A percentile compares a stretch with the other conserved stretches of the same genome.
Evolutionary conservation across 2,113 vertebrate genomes (phyloP).

Genomic region (Chlorodrepanis virens): DNA sequence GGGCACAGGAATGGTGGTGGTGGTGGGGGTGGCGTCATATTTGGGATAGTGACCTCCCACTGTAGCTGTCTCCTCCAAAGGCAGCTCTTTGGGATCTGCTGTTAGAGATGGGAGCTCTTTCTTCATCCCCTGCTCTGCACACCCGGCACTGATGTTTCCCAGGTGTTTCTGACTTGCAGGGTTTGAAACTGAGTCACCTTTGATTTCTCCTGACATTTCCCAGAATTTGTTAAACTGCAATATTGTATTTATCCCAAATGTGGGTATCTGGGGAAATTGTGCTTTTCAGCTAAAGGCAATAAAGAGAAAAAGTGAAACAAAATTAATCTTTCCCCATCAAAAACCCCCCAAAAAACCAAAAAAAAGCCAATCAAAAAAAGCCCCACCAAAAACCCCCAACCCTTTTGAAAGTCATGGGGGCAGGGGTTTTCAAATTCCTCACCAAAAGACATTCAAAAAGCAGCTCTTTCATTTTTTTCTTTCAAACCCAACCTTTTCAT

Average conservation of each 20-base stretch:
- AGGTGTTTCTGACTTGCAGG: conserved; percentile 27
- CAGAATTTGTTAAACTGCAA: conserved; percentile 4
- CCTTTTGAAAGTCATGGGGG: not conserved
- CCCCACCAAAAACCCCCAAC: not conserved
- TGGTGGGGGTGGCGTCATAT: not conserved
- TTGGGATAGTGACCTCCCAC: not conserved
- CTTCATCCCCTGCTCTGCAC: not conserved
- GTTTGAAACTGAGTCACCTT: conserved; percentile 25
- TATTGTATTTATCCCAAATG: not conserved
- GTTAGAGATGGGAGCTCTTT: not conserved
- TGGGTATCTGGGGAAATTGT: not conserved
- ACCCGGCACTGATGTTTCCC: not conserved
- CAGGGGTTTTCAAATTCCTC: not conserved
- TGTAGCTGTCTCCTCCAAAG: not conserved
- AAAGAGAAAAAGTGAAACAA: not conserved
- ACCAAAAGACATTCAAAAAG: not conserved
- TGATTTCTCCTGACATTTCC: conserved; percentile 18
- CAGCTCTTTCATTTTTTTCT: conserved; percentile 12
- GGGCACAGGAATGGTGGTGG: not conserved
- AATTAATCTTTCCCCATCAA: not conserved
- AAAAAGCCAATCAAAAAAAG: not conserved
- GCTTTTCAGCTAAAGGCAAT: not conserved
- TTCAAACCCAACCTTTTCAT: not conserved
- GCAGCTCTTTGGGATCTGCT: not conserved
- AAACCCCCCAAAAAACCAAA: not conserved